Conservation (phyloP, 2,888 invertebrate genomes). For the Cylloceria caligata region DNA sequence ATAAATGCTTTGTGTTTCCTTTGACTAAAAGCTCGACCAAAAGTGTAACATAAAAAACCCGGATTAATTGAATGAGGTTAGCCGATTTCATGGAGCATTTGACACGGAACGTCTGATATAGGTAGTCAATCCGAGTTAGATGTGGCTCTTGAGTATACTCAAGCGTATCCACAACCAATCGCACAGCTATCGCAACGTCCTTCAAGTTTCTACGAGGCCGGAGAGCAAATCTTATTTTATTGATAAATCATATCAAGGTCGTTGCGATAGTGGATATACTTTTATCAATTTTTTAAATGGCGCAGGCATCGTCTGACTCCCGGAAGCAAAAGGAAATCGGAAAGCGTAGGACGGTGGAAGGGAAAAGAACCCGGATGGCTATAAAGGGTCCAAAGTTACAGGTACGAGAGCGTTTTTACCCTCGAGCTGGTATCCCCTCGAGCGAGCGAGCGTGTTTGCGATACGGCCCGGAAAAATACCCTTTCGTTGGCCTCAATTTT, state of each 20-base stretch:
- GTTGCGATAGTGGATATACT: neutral
- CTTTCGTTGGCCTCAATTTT: neutral
- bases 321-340: neutral
- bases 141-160: neutral
- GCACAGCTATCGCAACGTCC: conserved; percentile 4
- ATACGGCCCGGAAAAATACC: neutral
- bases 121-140: neutral
- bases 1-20: neutral
- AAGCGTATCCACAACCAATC: neutral
- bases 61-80: neutral
- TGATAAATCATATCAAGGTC: neutral
- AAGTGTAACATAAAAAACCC: neutral
- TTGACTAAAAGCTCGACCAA: neutral
- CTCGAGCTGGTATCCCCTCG: neutral
- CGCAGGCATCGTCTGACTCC: neutral
- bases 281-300: conserved; percentile 6
- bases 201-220: neutral
- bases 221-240: neutral
- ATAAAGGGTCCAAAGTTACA: neutral
- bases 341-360: neutral
- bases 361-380: neutral
- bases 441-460: neutral
- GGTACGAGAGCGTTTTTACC: neutral
- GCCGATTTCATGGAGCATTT: neutral
- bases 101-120: neutral